Percentiles rank a stretch among this genome's conserved stretches.
phyloP scores from a whole-genome alignment of 2,888 invertebrate species.

The Ecliptopera silaceata region DNA sequence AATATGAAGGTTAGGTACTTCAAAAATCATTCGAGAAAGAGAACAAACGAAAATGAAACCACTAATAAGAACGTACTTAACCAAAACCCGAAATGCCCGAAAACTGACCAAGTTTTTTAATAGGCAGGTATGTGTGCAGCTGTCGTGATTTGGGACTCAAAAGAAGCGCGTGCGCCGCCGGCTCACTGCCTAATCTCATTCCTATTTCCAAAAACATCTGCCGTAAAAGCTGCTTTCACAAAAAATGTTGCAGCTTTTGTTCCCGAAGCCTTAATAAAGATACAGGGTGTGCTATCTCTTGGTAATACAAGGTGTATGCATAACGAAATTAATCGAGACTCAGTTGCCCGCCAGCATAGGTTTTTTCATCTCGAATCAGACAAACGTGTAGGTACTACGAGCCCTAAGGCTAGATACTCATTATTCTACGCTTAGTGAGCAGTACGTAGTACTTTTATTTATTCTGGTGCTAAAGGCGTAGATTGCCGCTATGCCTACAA shows the following conservation, averaged over 20 bases:
- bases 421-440: too few relatives aligned
- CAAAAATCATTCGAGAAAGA: not conserved
- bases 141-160: constrained; percentile 65
- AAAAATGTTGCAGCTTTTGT: constrained; percentile 30
- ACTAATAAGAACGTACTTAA: not conserved
- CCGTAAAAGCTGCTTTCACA: constrained; percentile 32
- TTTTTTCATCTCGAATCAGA: too few relatives aligned
- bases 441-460: too few relatives aligned
- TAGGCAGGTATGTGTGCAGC: constrained; percentile 62
- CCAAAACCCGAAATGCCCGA: constrained; percentile 25
- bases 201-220: constrained; percentile 58
- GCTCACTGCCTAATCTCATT: constrained; percentile 51
- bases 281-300: not conserved
- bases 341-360: too few relatives aligned
- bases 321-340: too few relatives aligned
- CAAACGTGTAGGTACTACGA: too few relatives aligned
- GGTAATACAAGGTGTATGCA: too few relatives aligned
- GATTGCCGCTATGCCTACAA: too few relatives aligned
- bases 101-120: constrained; percentile 41
- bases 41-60: not conserved
- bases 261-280: not conserved
- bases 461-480: too few relatives aligned
- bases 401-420: too few relatives aligned
- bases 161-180: constrained; percentile 23
- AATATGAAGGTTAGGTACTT: not conserved